Base-by-base conservation (phyloP, 2,888 invertebrate species). In the Anaspis maculata region DNA sequence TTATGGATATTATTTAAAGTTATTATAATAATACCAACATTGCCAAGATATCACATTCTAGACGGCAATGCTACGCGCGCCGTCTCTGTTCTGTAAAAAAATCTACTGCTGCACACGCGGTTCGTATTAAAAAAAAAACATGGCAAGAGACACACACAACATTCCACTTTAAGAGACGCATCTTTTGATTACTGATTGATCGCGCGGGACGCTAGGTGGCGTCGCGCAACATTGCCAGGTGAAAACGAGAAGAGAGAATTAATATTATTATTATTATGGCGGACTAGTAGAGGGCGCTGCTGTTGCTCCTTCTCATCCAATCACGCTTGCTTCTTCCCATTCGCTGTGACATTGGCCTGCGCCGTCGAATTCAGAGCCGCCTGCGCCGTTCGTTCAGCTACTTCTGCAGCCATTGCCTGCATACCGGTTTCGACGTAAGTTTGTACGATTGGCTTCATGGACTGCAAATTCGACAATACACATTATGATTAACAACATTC, bases 381-480 rank as follows among this genome's bases (percentile, higher is more conserved):
- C 30, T 72, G 72, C 33, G 79, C 69, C 5, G 81, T 76, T 35
- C 76, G 70, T 62, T 79, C 81, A 36, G 83, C 81, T 52, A 83
- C 85, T 62, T 78, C 82, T 30, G 74, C 77, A 47, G 86, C 84
- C 53, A 84, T 86, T 64, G 81, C 83, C 62, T 86, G 79, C 64
- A 88, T 79, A 56, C 86, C 80, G 64, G 81, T 83, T 68, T 87
- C 85, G 59, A 87, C 73, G 60, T 83, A 83, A 42, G 77, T 71
- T 62, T 87, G 83, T 66, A 87, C 87, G 44, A 81, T 66, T 45
- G 87, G 87, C 66, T 85, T 85, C 82, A 89, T 79, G 49, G 83
- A 68, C 88, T 88, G 69, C 2, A 68, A 64, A 44, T 30, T 19
- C 19, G 19, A 6, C n/a, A n/a, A n/a, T n/a, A n/a, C n/a, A n/a